Evolutionary conservation across 2,888 invertebrate species (phyloP), one percentile per base, ranked within the genome.

Genomic region (Drosophila demipolita): DNA sequence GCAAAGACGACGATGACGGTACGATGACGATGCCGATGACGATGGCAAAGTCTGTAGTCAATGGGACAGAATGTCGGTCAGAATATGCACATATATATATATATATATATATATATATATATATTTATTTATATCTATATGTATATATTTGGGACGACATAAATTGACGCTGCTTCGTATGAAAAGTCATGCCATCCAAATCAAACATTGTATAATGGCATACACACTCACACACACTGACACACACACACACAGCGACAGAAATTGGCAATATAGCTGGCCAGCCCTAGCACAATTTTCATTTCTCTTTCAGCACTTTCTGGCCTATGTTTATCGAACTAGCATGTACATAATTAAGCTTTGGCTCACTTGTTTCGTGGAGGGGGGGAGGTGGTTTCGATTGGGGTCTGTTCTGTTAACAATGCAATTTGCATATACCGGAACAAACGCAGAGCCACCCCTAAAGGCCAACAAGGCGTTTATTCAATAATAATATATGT

Each of bases 161-260:
- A 73, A 80, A 86, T 74, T 80, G 73, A 69, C 71, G 73, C 36
- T 36, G 45, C 29, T 42, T 58, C 29, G 62, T 77, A 81, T 78
- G 82, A 83, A 83, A 80, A 86, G 77, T 86, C 89, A 89, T 83
- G 82, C 84, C 82, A 83, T 81, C 67, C 67, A 78, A 87, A 80
- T 80, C 67, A 73, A 81, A 73, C 83, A 89, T 87, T 87, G 75
- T 86, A 68, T 75, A 87, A 87, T 70, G 70, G 59, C 32, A 53
- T 58, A 65, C 59, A 67, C 53, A 61, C 36, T 38, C 52, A 54
- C 40, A 35, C 35, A 57, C 40, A 61, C 58, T 38, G 4, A 42
- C 17, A 52, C 55, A 72, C 38, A 54, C 2, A 57, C 1, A 33
- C 8, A 54, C 9, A 4, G 12, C 33, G 36, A n/a, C 26, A 11